Percentiles rank a stretch among this genome's conserved stretches.
Conservation (phyloP, 2,113 vertebrate species). For the Elaphurus davidianus region DNA sequence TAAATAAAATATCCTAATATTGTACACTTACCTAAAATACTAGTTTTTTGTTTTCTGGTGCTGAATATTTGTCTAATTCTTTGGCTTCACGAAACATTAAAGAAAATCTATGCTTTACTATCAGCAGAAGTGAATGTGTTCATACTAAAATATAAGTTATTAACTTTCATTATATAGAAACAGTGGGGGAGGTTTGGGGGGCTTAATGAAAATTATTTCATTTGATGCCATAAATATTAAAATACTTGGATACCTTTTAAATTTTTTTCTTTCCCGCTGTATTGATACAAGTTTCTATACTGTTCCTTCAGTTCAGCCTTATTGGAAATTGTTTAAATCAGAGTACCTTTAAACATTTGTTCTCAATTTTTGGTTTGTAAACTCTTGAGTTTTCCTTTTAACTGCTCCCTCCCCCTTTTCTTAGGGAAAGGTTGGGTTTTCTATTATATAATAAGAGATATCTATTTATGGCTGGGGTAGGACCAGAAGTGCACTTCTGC, state of each 20-base stretch:
- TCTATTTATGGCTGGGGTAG: not conserved
- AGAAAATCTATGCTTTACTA: conserved; percentile 77
- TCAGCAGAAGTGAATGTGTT: conserved; percentile 72
- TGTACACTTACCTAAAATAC: conserved; percentile 74
- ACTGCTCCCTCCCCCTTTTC: not conserved
- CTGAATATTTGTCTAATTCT: conserved; percentile 77
- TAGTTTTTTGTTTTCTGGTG: conserved; percentile 76
- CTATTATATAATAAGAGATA: not conserved
- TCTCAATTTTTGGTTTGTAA: not conserved
- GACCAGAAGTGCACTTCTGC: conserved; percentile 4
- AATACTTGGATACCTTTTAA: conserved; percentile 24
- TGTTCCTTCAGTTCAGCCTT: conserved; percentile 14
- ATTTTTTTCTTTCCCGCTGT: not conserved
- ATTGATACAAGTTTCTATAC: not conserved
- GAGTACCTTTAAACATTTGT: not conserved
- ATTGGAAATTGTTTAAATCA: conserved; percentile 47
- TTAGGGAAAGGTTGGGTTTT: conserved; percentile 28
- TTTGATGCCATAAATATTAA: conserved; percentile 36
- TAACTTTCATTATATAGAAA: conserved; percentile 67
- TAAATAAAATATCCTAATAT: conserved; percentile 76
- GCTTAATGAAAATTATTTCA: conserved; percentile 8
- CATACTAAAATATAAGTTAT: conserved; percentile 75
- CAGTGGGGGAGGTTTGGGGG: not conserved
- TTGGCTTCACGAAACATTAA: conserved; percentile 77
- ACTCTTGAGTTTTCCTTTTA: not conserved